Evolutionary conservation across 2,888 invertebrate genomes (phyloP).

Genomic region (Macaria liturata): DNA sequence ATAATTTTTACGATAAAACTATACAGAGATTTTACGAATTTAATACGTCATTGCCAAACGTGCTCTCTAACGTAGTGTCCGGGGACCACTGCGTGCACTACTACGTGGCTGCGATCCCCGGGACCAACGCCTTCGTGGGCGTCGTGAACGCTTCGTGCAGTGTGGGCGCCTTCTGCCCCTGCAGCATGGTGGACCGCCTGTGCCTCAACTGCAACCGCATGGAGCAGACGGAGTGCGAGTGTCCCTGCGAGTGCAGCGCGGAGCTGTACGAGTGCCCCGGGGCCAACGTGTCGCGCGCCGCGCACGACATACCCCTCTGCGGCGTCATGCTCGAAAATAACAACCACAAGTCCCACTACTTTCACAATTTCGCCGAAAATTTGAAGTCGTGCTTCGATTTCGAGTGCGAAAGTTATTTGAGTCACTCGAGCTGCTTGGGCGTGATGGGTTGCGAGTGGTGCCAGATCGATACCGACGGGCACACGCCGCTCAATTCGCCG

Average conservation of each 20-base stretch:
- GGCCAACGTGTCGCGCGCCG: slow-evolving; percentile 55
- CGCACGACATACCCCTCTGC: slow-evolving; percentile 68
- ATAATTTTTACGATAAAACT: slow-evolving; percentile 92
- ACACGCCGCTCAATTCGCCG: slow-evolving; percentile 85
- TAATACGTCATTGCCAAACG: slow-evolving; percentile 89
- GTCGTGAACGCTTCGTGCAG: slow-evolving; percentile 94
- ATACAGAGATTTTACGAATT: slow-evolving; percentile 93
- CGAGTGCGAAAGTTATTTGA: slow-evolving; percentile 86
- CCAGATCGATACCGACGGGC: slow-evolving; percentile 89
- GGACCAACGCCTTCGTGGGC: slow-evolving; percentile 95
- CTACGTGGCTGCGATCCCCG: slow-evolving; percentile 90
- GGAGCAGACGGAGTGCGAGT: slow-evolving; percentile 97
- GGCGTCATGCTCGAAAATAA: slow-evolving; percentile 75
- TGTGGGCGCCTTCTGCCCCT: slow-evolving; percentile 94
- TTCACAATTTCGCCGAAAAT: slow-evolving; percentile 77
- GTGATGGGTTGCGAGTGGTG: slow-evolving; percentile 97
- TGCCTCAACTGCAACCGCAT: slow-evolving; percentile 96
- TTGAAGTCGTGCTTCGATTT: slow-evolving; percentile 86
- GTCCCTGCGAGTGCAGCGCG: slow-evolving; percentile 94
- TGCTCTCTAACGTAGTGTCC: slow-evolving; percentile 92
- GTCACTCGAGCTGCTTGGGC: slow-evolving; percentile 87
- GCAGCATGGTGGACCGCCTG: slow-evolving; percentile 93
- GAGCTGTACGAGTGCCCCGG: slow-evolving; percentile 68
- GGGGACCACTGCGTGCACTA: slow-evolving; percentile 95
- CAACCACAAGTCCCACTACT: slow-evolving; percentile 76